Evolutionary conservation across 2,797 vertebrate genomes (phyloP).

Genomic region (Adrianichthys oophorus): DNA sequence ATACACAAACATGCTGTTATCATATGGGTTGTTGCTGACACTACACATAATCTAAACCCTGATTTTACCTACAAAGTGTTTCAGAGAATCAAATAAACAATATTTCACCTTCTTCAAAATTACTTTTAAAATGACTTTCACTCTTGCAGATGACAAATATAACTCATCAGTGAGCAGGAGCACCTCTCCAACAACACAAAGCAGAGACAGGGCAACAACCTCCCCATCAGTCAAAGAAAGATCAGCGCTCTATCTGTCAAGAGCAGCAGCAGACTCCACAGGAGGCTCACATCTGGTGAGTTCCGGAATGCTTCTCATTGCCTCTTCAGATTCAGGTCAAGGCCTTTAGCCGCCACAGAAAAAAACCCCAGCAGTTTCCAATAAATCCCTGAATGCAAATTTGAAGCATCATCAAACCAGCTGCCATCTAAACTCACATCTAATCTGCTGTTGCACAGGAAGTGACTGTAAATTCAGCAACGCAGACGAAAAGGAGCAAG

Average conservation of each 20-base stretch:
- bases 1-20: constrained; percentile 37
- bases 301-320: constrained; percentile 62
- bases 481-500: constrained; percentile 63
- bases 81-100: too few species aligned
- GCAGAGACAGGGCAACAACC: constrained; percentile 55
- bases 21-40: constrained; percentile 29
- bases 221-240: constrained; percentile 80
- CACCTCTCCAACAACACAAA: constrained; percentile 48
- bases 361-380: constrained; percentile 12
- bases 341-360: constrained; percentile 19
- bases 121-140: neutral
- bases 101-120: neutral
- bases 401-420: neutral
- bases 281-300: constrained; percentile 78
- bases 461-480: constrained; percentile 36
- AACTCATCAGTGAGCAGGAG: constrained; percentile 52
- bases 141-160: constrained; percentile 75
- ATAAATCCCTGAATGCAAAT: too few species aligned
- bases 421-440: neutral
- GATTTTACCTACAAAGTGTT: neutral
- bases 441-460: constrained; percentile 54
- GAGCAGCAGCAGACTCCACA: constrained; percentile 70
- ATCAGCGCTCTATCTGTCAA: constrained; percentile 80
- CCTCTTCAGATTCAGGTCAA: constrained; percentile 45
- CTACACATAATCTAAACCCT: constrained; percentile 1